Percentiles rank a stretch among this genome's conserved stretches.
phyloP scores from a whole-genome alignment of 2,113 vertebrate genomes.

The Epinephelus lanceolatus region DNA sequence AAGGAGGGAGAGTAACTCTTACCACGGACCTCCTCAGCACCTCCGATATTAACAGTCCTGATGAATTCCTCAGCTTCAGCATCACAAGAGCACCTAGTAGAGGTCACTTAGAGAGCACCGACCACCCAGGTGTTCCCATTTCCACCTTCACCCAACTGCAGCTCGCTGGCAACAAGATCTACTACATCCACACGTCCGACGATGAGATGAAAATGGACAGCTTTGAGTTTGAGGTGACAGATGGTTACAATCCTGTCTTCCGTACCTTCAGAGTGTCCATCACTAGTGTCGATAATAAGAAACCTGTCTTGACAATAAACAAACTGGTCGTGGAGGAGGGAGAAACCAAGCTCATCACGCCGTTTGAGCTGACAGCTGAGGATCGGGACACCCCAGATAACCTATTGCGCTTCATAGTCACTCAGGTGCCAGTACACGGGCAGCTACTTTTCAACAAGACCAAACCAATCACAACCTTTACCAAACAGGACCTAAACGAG shows the following conservation, averaged over 20 bases:
- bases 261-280: conserved; percentile 97
- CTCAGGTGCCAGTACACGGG: conserved; percentile 91
- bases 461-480: conserved; percentile 86
- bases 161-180: conserved; percentile 96
- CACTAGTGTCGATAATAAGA: conserved; percentile 96
- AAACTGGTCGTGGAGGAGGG: conserved; percentile 89
- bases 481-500: conserved; percentile 95
- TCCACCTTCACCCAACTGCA: conserved; percentile 95
- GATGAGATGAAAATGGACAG: conserved; percentile 99
- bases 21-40: conserved; percentile 97
- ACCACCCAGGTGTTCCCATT: conserved; percentile 89
- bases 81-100: conserved; percentile 93
- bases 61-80: conserved; percentile 94
- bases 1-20: conserved; percentile 94
- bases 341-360: conserved; percentile 93
- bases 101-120: conserved; percentile 94
- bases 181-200: conserved; percentile 96
- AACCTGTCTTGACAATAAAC: conserved; percentile 92
- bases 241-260: conserved; percentile 96
- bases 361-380: conserved; percentile 94
- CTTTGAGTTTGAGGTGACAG: conserved; percentile 97
- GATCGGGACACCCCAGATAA: conserved; percentile 92
- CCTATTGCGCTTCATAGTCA: conserved; percentile 89
- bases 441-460: conserved; percentile 91
- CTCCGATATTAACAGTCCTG: conserved; percentile 95